These are phyloP conservation scores for Eupithecia centaureata DNA, from an alignment of 2,888 invertebrate species.

Conservation along the genomic window DNA sequence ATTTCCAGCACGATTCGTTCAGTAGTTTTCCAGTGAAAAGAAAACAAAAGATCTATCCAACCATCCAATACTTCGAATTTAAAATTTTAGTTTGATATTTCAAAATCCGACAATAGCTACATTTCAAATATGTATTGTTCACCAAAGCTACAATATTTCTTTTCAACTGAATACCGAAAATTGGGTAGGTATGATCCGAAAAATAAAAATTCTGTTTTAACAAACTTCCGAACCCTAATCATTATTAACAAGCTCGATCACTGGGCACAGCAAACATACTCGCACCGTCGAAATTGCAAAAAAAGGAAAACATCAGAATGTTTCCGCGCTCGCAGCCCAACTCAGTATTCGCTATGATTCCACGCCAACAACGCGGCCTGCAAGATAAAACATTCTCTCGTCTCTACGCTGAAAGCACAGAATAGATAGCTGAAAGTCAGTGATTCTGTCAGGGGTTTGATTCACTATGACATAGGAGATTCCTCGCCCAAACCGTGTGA, in stretches of 20 bases:
- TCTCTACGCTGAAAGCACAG: background rate
- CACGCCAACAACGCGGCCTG: background rate
- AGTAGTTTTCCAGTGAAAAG: no score
- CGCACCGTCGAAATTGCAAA: conserved; percentile 48
- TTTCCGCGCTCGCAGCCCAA: conserved; percentile 55
- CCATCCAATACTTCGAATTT: no score
- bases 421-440: background rate
- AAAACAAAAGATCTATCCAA: no score
- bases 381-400: background rate
- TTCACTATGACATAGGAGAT: no score
- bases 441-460: background rate
- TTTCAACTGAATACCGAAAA: background rate
- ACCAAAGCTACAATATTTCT: background rate
- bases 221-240: conserved; percentile 24
- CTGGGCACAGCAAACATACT: conserved; percentile 49
- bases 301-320: conserved; percentile 56
- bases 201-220: conserved; percentile 11
- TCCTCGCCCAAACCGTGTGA: no score
- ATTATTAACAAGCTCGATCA: conserved; percentile 35
- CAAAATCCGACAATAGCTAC: background rate
- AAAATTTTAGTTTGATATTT: background rate
- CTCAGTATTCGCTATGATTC: conserved; percentile 5
- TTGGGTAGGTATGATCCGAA: background rate
- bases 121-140: background rate
- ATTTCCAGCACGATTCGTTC: no score